Evolutionary conservation across 1,140 invertebrate species (phyloP).

Genomic region (Dendrolimus punctatus): DNA sequence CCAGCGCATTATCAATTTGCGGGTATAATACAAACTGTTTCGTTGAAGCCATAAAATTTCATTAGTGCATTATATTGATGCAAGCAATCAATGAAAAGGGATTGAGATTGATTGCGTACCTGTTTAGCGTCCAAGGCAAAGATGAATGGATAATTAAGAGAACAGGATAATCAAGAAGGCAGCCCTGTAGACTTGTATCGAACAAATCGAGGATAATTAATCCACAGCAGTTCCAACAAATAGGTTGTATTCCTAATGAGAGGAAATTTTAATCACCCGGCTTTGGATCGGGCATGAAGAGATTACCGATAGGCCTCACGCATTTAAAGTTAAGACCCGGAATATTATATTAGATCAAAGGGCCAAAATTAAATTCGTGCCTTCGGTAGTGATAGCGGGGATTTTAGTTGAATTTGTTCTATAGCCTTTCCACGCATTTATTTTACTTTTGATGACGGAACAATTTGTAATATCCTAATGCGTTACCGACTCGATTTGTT

Average conservation of each 20-base stretch:
- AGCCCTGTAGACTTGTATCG: slow-evolving; percentile 1
- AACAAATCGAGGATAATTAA: slow-evolving; percentile 18
- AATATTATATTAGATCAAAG: slow-evolving; percentile 35
- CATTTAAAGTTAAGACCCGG: slow-evolving; percentile 24
- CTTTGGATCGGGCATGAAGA: slow-evolving; percentile 17
- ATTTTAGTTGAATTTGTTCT: slow-evolving; percentile 18
- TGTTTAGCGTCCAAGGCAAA: too few relatives aligned
- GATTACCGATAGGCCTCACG: slow-evolving; percentile 23
- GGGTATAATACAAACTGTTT: too few relatives aligned
- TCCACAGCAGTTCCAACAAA: slow-evolving; percentile 8
- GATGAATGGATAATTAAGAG: too few relatives aligned
- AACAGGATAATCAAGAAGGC: too few relatives aligned
- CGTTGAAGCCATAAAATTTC: too few relatives aligned
- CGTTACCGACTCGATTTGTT: too few relatives aligned
- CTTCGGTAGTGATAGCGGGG: slow-evolving; percentile 16
- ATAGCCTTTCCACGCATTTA: slow-evolving; percentile 23
- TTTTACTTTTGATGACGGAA: slow-evolving; percentile 11
- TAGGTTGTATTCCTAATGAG: slow-evolving; percentile 23
- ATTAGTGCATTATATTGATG: too few relatives aligned
- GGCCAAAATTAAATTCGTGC: slow-evolving; percentile 31
- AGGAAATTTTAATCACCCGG: slow-evolving; percentile 27
- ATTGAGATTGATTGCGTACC: too few relatives aligned
- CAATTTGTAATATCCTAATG: not conserved
- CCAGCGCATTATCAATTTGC: too few relatives aligned
- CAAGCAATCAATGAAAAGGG: too few relatives aligned